phyloP scores from a whole-genome alignment of 1,140 invertebrate species.

The Pogonomyrmex barbatus region DNA sequence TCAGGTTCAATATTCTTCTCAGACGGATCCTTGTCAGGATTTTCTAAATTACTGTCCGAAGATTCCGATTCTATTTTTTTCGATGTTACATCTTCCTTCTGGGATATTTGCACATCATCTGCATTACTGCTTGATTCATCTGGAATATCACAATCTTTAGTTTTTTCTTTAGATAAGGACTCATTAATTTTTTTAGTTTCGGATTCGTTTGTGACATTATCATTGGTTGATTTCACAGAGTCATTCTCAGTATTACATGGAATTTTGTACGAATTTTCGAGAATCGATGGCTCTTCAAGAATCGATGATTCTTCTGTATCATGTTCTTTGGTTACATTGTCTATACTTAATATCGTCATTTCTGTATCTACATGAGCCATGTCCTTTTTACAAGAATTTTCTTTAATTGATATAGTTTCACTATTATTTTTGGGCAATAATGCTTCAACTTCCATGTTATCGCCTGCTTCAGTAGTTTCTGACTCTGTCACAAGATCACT shows the following conservation, averaged over 20 bases:
- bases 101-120: constrained; percentile 45
- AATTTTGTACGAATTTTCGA: not conserved
- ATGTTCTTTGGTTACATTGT: not conserved
- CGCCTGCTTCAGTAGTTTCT: constrained; percentile 32
- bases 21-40: constrained; percentile 56
- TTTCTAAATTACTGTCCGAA: constrained; percentile 51
- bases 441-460: not conserved
- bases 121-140: constrained; percentile 1
- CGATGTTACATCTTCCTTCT: constrained; percentile 17
- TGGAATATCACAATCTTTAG: constrained; percentile 5
- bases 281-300: not conserved
- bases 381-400: constrained; percentile 20
- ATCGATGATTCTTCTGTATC: not conserved
- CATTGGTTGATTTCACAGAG: not conserved
- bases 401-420: not conserved
- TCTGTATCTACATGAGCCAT: constrained; percentile 30
- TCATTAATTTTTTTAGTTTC: not conserved
- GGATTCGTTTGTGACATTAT: not conserved
- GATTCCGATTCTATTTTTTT: constrained; percentile 56
- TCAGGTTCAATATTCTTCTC: constrained; percentile 76
- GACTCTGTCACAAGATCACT: not conserved
- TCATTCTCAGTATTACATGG: constrained; percentile 1
- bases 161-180: constrained; percentile 2
- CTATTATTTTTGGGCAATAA: constrained; percentile 10
- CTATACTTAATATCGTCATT: not conserved